Conservation (phyloP, 2,113 vertebrate genomes). For the Peromyscus maniculatus region DNA sequence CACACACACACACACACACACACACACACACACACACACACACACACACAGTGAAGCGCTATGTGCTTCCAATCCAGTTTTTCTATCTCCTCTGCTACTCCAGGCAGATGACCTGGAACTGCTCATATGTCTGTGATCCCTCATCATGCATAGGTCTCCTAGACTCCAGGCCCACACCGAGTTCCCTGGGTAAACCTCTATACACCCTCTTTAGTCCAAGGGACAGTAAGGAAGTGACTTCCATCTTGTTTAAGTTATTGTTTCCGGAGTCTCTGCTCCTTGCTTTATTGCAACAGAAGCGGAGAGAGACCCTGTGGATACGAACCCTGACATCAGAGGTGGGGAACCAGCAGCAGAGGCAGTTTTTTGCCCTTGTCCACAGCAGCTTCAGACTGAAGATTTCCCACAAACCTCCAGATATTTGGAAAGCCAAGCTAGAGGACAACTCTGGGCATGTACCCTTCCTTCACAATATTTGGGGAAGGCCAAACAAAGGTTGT, state of each 20-base stretch:
- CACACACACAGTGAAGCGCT: not conserved
- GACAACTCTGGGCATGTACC: not conserved
- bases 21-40: not conserved
- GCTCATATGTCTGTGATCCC: not conserved
- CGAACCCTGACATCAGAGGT: not conserved
- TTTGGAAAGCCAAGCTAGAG: not conserved
- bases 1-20: not conserved
- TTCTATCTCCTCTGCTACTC: not conserved
- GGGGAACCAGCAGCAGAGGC: not conserved
- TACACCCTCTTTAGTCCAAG: not conserved
- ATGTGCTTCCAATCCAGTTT: not conserved
- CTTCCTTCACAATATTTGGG: not conserved
- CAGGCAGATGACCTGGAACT: not conserved
- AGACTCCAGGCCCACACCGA: not conserved
- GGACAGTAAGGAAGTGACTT: not conserved
- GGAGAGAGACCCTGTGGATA: not conserved
- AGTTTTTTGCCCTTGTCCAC: not conserved
- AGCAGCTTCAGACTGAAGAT: constrained; percentile 18
- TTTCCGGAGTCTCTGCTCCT: not conserved
- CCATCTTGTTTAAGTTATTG: not conserved
- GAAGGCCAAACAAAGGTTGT: not conserved
- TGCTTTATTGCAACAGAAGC: not conserved
- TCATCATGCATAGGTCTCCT: not conserved
- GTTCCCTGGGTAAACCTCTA: not conserved
- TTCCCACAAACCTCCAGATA: not conserved